Conservation (phyloP, 1,140 invertebrate species). For the Ceratitis capitata region DNA sequence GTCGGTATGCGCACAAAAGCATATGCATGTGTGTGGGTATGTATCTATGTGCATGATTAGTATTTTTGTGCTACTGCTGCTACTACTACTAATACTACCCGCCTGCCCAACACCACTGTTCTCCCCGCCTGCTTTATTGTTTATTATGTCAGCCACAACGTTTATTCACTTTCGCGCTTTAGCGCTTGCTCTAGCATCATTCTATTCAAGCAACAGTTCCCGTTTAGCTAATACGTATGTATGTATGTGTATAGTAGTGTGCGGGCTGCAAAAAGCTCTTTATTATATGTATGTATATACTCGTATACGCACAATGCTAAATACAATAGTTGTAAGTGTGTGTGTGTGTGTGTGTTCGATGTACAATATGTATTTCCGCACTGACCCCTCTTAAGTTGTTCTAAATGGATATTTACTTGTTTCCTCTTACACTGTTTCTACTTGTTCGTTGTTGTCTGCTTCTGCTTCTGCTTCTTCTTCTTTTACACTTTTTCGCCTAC, state of each 20-base stretch:
- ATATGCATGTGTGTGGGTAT: neutral
- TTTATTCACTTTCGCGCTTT: neutral
- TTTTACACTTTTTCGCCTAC: neutral
- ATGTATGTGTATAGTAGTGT: too few relatives aligned
- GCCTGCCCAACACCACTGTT: neutral
- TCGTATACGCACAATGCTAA: neutral
- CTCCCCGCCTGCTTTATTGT: neutral
- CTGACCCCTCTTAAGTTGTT: neutral
- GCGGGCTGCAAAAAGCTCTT: constrained; percentile 3
- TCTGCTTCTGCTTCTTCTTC: neutral
- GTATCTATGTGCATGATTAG: neutral
- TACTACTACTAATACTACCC: too few relatives aligned
- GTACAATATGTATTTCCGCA: neutral
- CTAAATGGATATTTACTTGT: neutral
- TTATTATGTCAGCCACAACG: neutral
- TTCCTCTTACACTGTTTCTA: neutral
- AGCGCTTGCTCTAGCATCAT: constrained; percentile 22
- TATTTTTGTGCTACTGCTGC: neutral
- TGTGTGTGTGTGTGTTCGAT: neutral
- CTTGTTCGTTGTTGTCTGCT: too few relatives aligned
- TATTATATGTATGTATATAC: neutral
- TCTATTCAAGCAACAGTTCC: constrained; percentile 34
- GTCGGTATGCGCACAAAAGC: neutral
- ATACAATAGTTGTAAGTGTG: neutral
- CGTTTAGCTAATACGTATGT: too few relatives aligned